A percentile compares a stretch with the other conserved stretches of the same genome.
phyloP scores from a whole-genome alignment of 2,797 vertebrate genomes.

The Scleropages formosus region DNA sequence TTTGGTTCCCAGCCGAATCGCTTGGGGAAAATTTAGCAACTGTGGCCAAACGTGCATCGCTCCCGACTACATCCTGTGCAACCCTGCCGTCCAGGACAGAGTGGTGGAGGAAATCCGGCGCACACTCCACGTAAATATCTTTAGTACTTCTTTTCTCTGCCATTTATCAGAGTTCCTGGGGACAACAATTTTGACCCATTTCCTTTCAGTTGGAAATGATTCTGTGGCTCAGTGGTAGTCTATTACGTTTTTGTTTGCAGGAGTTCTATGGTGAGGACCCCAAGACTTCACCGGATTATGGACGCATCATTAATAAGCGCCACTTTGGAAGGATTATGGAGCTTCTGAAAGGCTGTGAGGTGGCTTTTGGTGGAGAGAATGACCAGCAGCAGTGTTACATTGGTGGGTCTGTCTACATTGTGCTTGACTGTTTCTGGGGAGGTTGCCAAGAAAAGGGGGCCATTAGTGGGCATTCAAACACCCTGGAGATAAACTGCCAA shows the following conservation, averaged over 20 bases:
- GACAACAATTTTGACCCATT: too few species aligned
- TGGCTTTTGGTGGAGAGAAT: constrained; percentile 77
- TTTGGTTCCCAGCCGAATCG: constrained; percentile 71
- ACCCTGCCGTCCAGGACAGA: too few species aligned
- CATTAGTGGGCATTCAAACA: too few species aligned
- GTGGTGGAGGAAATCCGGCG: constrained; percentile 76
- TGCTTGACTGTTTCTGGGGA: too few species aligned
- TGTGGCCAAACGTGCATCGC: constrained; percentile 94
- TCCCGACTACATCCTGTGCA: constrained; percentile 89
- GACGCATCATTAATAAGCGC: constrained; percentile 77
- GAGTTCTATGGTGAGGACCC: constrained; percentile 87
- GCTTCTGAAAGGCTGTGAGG: constrained; percentile 82
- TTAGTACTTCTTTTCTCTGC: too few species aligned
- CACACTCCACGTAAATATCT: too few species aligned
- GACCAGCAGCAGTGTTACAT: constrained; percentile 81
- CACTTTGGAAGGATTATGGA: constrained; percentile 79
- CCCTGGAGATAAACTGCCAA: too few species aligned
- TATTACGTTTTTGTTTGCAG: constrained; percentile 54
- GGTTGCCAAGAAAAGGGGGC: too few species aligned
- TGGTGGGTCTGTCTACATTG: too few species aligned
- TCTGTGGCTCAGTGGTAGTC: too few species aligned
- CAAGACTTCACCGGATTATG: constrained; percentile 82
- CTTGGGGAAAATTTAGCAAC: constrained; percentile 87
- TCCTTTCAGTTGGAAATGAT: too few species aligned
- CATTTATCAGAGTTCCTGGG: too few species aligned